A percentile compares a stretch with the other conserved stretches of the same genome.
These are phyloP conservation scores for Phacellophora camtschatica DNA, from an alignment of 30 jellyfish, hydroid and myxozoan genomes.

Conservation along the genomic window DNA sequence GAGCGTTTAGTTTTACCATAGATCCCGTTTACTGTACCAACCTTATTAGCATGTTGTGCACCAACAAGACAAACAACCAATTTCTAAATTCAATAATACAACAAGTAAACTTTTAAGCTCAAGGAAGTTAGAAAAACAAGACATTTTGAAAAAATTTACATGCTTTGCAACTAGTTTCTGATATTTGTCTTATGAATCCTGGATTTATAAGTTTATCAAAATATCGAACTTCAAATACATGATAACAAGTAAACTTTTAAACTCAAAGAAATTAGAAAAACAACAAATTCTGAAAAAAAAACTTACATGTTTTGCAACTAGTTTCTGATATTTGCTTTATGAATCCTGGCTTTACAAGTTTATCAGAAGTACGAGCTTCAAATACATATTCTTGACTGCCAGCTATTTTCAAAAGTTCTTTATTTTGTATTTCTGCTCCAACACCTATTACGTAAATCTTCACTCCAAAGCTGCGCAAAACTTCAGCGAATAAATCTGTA, in stretches of 20 bases:
- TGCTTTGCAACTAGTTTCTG: conserved; percentile 17
- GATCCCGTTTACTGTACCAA: too few relatives aligned
- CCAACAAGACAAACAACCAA: too few relatives aligned
- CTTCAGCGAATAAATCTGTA: conserved; percentile 66
- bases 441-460: conserved; percentile 68
- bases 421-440: conserved; percentile 66
- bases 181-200: conserved; percentile 25
- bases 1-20: too few relatives aligned
- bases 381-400: conserved; percentile 35
- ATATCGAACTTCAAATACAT: conserved; percentile 33
- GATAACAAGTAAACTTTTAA: too few relatives aligned
- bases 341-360: conserved; percentile 40
- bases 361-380: conserved; percentile 59
- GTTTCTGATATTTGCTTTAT: conserved; percentile 5
- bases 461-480: conserved; percentile 65
- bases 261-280: too few relatives aligned
- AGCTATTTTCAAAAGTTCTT: conserved; percentile 71
- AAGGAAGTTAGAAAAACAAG: too few relatives aligned
- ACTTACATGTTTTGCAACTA: conserved; percentile 61
- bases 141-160: too few relatives aligned
- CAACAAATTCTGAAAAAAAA: too few relatives aligned
- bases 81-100: too few relatives aligned
- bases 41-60: too few relatives aligned
- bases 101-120: too few relatives aligned
- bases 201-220: conserved; percentile 62